These are phyloP conservation scores for Lasioglossum albipes DNA, from an alignment of 1,140 invertebrate species.

Conservation along the genomic window DNA sequence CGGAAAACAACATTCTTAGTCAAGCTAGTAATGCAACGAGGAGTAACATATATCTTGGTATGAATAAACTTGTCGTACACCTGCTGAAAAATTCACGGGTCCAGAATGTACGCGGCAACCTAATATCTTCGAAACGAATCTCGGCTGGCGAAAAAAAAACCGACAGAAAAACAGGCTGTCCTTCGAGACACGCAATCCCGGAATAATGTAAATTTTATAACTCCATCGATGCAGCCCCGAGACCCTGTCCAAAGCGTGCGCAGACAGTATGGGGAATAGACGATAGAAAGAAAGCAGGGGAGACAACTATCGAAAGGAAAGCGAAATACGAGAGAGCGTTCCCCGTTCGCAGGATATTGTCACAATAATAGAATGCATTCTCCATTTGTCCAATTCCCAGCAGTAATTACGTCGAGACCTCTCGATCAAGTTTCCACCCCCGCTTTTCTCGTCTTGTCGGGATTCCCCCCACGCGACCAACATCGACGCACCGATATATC, in stretches of 20 bases:
- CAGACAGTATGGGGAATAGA: background rate
- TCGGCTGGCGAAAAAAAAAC: background rate
- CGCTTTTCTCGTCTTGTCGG: background rate
- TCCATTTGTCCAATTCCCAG: conserved; percentile 70
- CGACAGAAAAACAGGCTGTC: conserved; percentile 22
- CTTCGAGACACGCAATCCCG: background rate
- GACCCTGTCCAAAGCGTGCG: background rate
- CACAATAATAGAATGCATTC: conserved; percentile 68
- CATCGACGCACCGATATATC: conserved; percentile 10
- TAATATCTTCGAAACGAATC: background rate
- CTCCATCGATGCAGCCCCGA: conserved; percentile 12
- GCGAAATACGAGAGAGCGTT: background rate
- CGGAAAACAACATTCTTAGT: too few relatives aligned
- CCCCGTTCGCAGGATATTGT: background rate
- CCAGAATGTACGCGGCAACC: background rate
- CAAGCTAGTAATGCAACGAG: too few relatives aligned
- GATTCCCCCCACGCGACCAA: background rate
- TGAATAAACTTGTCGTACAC: background rate
- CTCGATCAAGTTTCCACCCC: conserved; percentile 55
- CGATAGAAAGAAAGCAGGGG: background rate
- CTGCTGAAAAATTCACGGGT: background rate
- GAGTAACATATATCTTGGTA: background rate
- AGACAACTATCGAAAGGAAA: background rate
- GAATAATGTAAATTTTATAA: conserved; percentile 22
- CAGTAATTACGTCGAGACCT: conserved; percentile 68